These are phyloP conservation scores for Phrixothrix hirtus DNA, from an alignment of 2,888 invertebrate species.

Conservation along the genomic window DNA sequence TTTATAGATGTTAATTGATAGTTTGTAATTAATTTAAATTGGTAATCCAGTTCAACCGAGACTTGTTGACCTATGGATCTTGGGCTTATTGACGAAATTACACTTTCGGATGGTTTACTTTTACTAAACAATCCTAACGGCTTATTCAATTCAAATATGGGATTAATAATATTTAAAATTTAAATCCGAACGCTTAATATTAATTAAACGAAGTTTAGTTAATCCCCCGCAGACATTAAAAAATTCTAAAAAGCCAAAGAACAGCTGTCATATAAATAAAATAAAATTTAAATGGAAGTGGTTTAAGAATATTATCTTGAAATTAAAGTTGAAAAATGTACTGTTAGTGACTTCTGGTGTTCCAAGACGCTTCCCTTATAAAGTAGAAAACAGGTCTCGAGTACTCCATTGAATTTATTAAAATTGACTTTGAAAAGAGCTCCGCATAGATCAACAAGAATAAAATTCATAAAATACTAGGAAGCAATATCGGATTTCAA, in stretches of 20 bases:
- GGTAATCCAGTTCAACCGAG: slow-evolving; percentile 6
- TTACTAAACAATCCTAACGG: no score
- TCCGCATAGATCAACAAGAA: neutral
- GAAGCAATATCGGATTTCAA: no score
- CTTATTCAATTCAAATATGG: no score
- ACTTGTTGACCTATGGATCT: slow-evolving; percentile 9
- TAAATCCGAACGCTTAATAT: no score
- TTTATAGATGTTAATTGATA: slow-evolving; percentile 9
- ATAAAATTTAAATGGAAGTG: slow-evolving; percentile 6
- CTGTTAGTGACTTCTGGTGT: neutral
- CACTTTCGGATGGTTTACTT: slow-evolving; percentile 1
- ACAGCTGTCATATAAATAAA: no score
- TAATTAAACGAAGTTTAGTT: no score
- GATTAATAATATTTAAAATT: no score
- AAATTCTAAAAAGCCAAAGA: no score
- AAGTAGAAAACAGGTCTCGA: neutral
- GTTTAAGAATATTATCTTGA: no score
- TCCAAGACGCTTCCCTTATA: neutral
- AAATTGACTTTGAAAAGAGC: neutral
- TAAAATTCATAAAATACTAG: neutral
- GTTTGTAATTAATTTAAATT: slow-evolving; percentile 8
- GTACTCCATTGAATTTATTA: neutral
- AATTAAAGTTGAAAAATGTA: slow-evolving; percentile 3
- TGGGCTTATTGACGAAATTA: slow-evolving; percentile 7
- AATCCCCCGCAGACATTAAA: no score